Evolutionary conservation across 2,797 vertebrate species (phyloP), one percentile per base, ranked within the genome.

Genomic region (Macropus fuliginosus): DNA sequence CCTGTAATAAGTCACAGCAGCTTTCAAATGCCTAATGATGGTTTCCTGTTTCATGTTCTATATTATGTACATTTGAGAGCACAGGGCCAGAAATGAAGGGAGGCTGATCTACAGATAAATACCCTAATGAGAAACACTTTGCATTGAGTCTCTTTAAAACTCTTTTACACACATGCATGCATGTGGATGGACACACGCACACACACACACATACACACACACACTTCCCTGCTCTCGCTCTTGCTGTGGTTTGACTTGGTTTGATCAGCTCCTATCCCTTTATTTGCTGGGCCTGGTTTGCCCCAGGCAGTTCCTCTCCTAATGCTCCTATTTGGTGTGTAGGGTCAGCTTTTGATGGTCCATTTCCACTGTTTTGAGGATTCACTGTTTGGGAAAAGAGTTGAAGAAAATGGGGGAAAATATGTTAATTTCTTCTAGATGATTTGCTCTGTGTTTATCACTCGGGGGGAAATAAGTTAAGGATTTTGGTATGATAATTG

Each of bases 271-370:
- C 95, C 92, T 96, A 93, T 87, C 95, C 91, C 98, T 98, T 98
- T 98, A 98, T 99, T 98, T 98, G 97, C 98, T 98, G 98, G 97
- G 90, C 96, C 55, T 94, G 90, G 55, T 95, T 98, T 93, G 98
- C 99, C 98, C 90, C 97, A 95, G 99, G 99, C 99, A 97, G 98
- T 99, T 99, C 98, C 99, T 98, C 94, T 98, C 98, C 95, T 97
- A 96, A 98, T 98, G 97, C 98, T 94, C 97, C 98, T 98, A 96
- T 98, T 99, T 98, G 98, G 98, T 98, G 98, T 97, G 98, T 91
- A 95, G 97, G 98, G 98, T 99, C 98, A 98, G 98, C 98, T 98
- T 98, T 99, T 99, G 99, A 99, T 99, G 99, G 99, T 99, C 99
- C 98, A 97, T 98, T 99, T 99, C 99, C 99, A 99, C 98, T 99